Percentiles rank a stretch among this genome's conserved stretches.
Evolutionary conservation across 2,113 vertebrate species (phyloP).

Genomic region (Bos javanicus): DNA sequence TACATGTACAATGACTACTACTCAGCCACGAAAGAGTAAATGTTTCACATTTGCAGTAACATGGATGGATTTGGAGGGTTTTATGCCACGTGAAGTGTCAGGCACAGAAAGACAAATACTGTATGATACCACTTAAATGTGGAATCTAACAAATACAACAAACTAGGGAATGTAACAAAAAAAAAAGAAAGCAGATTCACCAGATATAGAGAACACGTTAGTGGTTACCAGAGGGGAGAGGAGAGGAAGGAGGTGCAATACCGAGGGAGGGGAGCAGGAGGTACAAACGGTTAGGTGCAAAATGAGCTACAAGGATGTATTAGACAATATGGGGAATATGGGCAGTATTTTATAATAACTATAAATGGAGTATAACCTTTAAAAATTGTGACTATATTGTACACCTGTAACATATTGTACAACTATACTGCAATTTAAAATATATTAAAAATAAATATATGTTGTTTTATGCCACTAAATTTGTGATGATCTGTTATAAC

Average conservation of each 20-base stretch:
- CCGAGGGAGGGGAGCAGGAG: neutral
- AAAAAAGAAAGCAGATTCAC: neutral
- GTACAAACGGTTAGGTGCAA: neutral
- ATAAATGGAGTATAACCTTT: neutral
- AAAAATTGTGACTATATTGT: neutral
- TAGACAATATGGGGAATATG: neutral
- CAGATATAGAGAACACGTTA: neutral
- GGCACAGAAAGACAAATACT: neutral
- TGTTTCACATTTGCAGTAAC: neutral
- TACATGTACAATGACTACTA: neutral
- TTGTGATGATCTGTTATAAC: neutral
- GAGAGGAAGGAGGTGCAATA: neutral
- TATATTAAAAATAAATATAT: neutral
- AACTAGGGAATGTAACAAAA: neutral
- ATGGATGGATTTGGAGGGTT: neutral
- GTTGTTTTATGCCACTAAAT: neutral
- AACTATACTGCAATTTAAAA: neutral
- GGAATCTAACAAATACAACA: neutral
- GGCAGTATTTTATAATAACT: neutral
- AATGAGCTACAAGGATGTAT: neutral
- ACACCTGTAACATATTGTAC: neutral
- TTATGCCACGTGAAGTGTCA: neutral
- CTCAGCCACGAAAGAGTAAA: neutral
- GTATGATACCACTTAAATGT: neutral
- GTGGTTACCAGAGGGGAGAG: neutral